phyloP scores from a whole-genome alignment of 1,140 invertebrate species.

The Brachionus calyciflorus region DNA sequence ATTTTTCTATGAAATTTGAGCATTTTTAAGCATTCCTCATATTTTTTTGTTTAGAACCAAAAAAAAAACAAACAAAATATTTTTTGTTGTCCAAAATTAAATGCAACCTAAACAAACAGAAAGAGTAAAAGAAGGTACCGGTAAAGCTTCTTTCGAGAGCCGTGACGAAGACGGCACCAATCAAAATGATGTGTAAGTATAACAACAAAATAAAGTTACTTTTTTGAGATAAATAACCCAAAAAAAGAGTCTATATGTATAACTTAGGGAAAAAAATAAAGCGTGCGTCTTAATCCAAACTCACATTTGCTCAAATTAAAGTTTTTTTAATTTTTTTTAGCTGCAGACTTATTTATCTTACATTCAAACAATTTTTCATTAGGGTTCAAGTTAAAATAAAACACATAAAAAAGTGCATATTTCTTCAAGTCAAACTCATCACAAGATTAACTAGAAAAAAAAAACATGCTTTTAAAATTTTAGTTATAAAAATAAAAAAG shows the following conservation, averaged over 20 bases:
- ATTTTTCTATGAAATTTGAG: too few relatives aligned
- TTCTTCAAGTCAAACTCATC: background rate
- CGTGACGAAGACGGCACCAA: background rate
- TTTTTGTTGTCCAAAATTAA: constrained; percentile 16
- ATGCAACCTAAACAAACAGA: constrained; percentile 26
- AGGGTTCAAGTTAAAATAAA: constrained; percentile 28
- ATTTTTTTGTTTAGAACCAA: background rate
- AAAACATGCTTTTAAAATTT: constrained; percentile 20
- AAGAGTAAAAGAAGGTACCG: background rate
- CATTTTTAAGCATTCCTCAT: too few relatives aligned
- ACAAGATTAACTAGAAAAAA: background rate
- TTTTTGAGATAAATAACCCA: too few relatives aligned
- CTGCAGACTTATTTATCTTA: constrained; percentile 11
- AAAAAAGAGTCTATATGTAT: too few relatives aligned
- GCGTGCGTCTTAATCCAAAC: too few relatives aligned
- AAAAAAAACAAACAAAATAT: background rate
- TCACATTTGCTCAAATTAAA: too few relatives aligned
- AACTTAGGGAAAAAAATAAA: too few relatives aligned
- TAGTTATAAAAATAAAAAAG: background rate
- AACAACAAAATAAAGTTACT: too few relatives aligned
- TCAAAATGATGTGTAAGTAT: constrained; percentile 3
- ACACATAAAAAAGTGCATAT: constrained; percentile 27
- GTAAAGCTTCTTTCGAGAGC: background rate
- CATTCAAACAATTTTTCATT: too few relatives aligned
- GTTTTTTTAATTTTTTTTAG: constrained; percentile 9